Evolutionary conservation across 2,797 vertebrate genomes (phyloP).

Genomic region (Diglossa cyanea): DNA sequence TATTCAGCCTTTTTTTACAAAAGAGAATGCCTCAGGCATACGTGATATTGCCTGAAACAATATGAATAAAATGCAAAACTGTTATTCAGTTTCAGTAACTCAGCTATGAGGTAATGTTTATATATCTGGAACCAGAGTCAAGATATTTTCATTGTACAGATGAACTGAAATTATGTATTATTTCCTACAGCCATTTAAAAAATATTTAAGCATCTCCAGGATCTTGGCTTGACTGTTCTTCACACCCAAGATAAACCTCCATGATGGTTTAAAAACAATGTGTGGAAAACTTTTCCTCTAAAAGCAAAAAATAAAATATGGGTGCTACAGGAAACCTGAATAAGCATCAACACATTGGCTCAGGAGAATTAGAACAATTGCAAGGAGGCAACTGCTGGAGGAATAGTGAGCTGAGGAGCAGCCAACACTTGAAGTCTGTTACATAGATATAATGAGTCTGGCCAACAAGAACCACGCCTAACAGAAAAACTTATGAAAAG

Average conservation of each 20-base stretch:
- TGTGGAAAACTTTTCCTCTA: conserved; percentile 16
- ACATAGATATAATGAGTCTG: neutral
- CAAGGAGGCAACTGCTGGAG: neutral
- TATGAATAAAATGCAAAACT: neutral
- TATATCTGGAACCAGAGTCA: neutral
- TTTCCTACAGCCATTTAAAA: conserved; percentile 31
- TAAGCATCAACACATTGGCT: neutral
- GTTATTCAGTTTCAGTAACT: neutral
- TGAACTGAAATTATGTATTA: conserved; percentile 30
- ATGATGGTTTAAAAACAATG: neutral
- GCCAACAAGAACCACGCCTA: neutral
- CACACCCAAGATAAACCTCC: conserved; percentile 22
- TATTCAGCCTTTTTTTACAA: neutral
- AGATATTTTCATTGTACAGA: neutral
- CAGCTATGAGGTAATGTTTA: conserved; percentile 24
- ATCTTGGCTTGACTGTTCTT: conserved; percentile 10
- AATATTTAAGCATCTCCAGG: neutral
- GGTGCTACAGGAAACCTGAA: conserved; percentile 28
- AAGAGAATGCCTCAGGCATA: neutral
- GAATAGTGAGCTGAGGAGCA: neutral
- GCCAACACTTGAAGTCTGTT: neutral
- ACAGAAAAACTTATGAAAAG: neutral
- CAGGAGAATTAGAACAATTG: neutral
- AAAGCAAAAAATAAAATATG: conserved; percentile 2
- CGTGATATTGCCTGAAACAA: neutral